Evolutionary conservation across 2,797 vertebrate genomes (phyloP).

Genomic region (Hyperoplus immaculatus): DNA sequence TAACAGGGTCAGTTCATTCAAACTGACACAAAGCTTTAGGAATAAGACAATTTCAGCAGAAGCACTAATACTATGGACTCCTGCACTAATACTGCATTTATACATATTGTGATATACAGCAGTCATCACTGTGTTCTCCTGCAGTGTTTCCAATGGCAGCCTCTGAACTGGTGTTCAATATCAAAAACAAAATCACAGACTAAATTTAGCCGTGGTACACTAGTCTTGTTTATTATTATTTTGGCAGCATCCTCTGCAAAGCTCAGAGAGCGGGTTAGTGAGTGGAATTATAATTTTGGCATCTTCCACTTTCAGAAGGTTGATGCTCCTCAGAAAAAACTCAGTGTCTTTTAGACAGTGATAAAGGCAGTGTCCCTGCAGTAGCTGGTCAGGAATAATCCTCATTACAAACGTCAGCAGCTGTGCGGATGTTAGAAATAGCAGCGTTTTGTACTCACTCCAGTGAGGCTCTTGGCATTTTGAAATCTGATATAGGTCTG

Average conservation of each 20-base stretch:
- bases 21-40: neutral
- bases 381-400: slow-evolving; percentile 49
- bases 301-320: neutral
- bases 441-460: slow-evolving; percentile 67
- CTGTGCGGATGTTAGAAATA: slow-evolving; percentile 72
- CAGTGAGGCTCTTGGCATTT: slow-evolving; percentile 57
- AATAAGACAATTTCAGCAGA: neutral
- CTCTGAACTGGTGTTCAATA: slow-evolving; percentile 60
- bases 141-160: slow-evolving; percentile 27
- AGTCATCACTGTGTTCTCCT: slow-evolving; percentile 4
- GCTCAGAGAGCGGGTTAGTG: neutral
- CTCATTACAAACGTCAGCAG: slow-evolving; percentile 62
- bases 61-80: neutral
- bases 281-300: slow-evolving; percentile 3
- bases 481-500: slow-evolving; percentile 74
- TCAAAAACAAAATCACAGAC: slow-evolving; percentile 61
- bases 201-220: slow-evolving; percentile 77
- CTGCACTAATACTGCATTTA: neutral
- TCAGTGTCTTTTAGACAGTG: neutral
- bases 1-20: slow-evolving; percentile 8
- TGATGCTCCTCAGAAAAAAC: neutral
- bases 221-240: slow-evolving; percentile 54
- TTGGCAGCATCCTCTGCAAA: slow-evolving; percentile 46
- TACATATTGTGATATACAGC: neutral
- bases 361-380: slow-evolving; percentile 13